Conservation (phyloP, 1,140 invertebrate species). For the Ceratina australensis region DNA sequence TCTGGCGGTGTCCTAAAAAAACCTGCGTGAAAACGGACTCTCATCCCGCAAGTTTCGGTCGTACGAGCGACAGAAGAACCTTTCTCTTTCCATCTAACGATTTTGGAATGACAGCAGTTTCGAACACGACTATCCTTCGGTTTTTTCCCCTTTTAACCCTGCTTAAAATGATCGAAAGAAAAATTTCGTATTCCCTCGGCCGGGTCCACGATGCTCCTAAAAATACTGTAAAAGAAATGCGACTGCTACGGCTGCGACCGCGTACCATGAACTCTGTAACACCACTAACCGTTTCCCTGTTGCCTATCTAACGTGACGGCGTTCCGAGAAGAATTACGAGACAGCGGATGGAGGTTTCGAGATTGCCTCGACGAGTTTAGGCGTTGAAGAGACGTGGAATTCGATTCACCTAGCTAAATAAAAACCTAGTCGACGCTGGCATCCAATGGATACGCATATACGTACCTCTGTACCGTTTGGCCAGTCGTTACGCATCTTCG, state of each 20-base stretch:
- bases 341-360: conserved; percentile 9
- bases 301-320: conserved; percentile 36
- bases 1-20: conserved; percentile 68
- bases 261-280: conserved; percentile 73
- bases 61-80: conserved; percentile 23
- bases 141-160: conserved; percentile 37
- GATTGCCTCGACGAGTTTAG: not conserved
- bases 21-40: conserved; percentile 42
- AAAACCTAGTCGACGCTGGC: conserved; percentile 72
- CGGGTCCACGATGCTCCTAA: conserved; percentile 77
- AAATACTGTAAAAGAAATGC: conserved; percentile 76
- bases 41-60: conserved; percentile 53
- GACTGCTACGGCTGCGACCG: conserved; percentile 62
- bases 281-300: conserved; percentile 62
- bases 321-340: conserved; percentile 41
- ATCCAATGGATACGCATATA: conserved; percentile 73
- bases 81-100: conserved; percentile 23
- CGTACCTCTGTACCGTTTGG: conserved; percentile 74
- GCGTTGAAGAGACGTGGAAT: conserved; percentile 10
- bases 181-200: conserved; percentile 65
- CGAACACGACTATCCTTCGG: conserved; percentile 51
- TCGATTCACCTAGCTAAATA: conserved; percentile 61
- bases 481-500: conserved; percentile 60
- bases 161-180: conserved; percentile 37
- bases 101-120: conserved; percentile 12